Evolutionary conservation across 1,140 invertebrate species (phyloP).

Genomic region (Chionoecetes opilio): DNA sequence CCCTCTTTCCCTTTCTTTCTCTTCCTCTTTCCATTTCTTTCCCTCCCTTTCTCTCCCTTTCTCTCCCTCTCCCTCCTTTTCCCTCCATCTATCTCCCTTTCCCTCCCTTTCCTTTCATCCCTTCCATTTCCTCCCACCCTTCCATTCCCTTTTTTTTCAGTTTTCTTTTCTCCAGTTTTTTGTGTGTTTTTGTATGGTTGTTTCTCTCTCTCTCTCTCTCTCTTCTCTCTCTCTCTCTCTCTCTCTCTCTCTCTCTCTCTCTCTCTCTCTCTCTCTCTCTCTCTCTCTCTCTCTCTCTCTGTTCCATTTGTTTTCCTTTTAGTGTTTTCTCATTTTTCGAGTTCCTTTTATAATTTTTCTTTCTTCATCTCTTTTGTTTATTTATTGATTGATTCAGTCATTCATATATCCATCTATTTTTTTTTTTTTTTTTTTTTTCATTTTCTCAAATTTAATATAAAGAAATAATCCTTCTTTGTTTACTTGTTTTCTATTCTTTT

Average conservation of each 20-base stretch:
- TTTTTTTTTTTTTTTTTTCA: not conserved
- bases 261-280: not conserved
- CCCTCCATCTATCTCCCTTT: too few species aligned
- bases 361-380: not conserved
- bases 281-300: constrained; percentile 22
- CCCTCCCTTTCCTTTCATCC: not conserved
- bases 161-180: not conserved
- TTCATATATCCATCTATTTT: not conserved
- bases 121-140: not conserved
- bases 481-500: not conserved
- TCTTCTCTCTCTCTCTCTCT: not conserved
- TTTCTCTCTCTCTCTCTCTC: not conserved
- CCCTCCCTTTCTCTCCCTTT: not conserved
- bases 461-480: not conserved
- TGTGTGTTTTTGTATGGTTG: too few species aligned
- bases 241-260: not conserved
- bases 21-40: not conserved
- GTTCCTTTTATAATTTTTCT: not conserved
- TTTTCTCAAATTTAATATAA: not conserved
- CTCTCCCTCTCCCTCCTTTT: not conserved
- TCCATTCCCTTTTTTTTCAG: not conserved
- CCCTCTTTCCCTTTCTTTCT: not conserved
- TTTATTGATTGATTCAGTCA: not conserved
- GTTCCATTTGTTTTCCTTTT: too few species aligned
- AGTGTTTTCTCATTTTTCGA: too few species aligned